Evolutionary conservation across 1,140 invertebrate genomes (phyloP), one percentile per base, ranked within the genome.

Genomic region (Cotesia vestalis): DNA sequence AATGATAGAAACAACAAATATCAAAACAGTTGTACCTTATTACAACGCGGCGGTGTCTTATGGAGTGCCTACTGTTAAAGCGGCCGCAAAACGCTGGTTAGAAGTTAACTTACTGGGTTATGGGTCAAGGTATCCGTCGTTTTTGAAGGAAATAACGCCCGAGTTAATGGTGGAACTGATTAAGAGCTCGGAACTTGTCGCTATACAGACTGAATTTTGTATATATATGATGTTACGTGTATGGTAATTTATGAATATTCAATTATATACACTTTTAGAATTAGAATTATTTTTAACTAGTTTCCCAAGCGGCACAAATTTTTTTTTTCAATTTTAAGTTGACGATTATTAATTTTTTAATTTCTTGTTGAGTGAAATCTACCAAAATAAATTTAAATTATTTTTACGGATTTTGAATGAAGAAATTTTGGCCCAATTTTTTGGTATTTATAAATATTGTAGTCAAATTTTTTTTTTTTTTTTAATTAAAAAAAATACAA

Each of bases 161-260:
- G 89, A 92, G 4, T 79, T 94, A 68, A 92, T 95, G 91, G 84
- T 83, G 4, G 87, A 90, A 35, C 80, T 95, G 55, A 87, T 94
- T 4, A 81, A 84, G 3, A 90, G 91, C 83, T 89, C 90, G 4
- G 88, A 92, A 72, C 85, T 95, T 51, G 91, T 92, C 78, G 92
- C 93, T 0, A 91, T 94, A 84, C 93, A 95, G 82, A 94, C 94
- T 3, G 94, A 95, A 85, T 94, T 93, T 81, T 93, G 93, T 52
- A 83, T 95, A 40, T 95, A 95, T 77, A 90, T 91, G 71, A 84
- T 94, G 81, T 80, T 95, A 12, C 90, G 92, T 62, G 88, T 89
- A 36, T 94, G 93, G 92, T 84, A 84, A 85, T 27, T 27, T 27
- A 27, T 27, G 3, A 27, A 27, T 27, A 76, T 51, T 17, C 14